Percentiles rank a stretch among this genome's conserved stretches.
These are phyloP conservation scores for Margaritifera margaritifera DNA, from an alignment of 2,888 invertebrate genomes.

Conservation along the genomic window DNA sequence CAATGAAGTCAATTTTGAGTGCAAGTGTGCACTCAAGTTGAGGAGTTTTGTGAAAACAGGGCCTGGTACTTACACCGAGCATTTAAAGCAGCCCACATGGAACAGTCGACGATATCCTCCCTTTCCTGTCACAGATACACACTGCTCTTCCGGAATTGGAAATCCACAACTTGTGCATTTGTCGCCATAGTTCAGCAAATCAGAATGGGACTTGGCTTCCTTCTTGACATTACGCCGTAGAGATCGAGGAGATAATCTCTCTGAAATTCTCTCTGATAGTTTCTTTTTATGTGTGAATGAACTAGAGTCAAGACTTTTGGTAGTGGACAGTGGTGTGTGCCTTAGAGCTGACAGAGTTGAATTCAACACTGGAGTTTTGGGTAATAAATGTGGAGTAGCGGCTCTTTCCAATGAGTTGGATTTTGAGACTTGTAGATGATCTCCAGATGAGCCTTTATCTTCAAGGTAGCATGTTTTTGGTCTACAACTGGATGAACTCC, in stretches of 20 bases:
- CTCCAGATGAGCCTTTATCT: too few species aligned
- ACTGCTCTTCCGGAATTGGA: constrained; percentile 45
- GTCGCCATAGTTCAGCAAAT: constrained; percentile 27
- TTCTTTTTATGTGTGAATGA: too few species aligned
- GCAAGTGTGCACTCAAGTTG: too few species aligned
- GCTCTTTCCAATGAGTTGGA: too few species aligned
- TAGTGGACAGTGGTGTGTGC: constrained; percentile 1
- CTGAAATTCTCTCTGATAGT: constrained; percentile 7
- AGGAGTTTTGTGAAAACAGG: too few species aligned
- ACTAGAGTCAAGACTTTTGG: constrained; percentile 8
- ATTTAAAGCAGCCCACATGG: constrained; percentile 57
- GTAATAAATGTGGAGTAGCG: too few species aligned
- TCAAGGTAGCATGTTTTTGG: too few species aligned
- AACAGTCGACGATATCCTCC: constrained; percentile 40
- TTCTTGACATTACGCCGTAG: constrained; percentile 32
- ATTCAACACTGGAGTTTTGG: too few species aligned
- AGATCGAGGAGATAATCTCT: constrained; percentile 29
- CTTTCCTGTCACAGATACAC: constrained; percentile 42
- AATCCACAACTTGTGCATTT: constrained; percentile 54
- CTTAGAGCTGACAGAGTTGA: too few species aligned
- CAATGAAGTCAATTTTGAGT: too few species aligned
- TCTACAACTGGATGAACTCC: too few species aligned
- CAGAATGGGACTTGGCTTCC: constrained; percentile 21
- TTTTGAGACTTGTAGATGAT: too few species aligned
- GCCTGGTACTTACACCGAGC: constrained; percentile 45